Base-by-base conservation (phyloP, 2,113 vertebrate species). In the Notarius lentiginosus region DNA sequence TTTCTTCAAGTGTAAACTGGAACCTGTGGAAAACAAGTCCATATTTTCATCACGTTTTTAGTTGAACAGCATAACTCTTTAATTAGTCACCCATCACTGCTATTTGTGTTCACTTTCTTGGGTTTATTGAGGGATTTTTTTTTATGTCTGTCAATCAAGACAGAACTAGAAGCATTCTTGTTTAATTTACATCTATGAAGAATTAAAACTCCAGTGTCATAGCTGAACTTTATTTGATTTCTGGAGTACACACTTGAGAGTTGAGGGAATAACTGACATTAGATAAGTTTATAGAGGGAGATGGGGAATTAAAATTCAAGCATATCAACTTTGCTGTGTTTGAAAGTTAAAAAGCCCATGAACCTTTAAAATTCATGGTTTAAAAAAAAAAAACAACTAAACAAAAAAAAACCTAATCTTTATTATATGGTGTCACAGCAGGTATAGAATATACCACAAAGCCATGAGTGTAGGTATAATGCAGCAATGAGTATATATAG, bases 91-190 rank as follows among this genome's bases (percentile, higher is more conserved):
- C 8, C 22, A n/a, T 49, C 22, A n/a, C 30, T 5, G 24, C 11
- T 60, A 55, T 15, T 53, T 27, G 27, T 68, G 27, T 84, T 53
- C 47, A 72, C 66, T 41, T 66, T 58, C 30, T 79, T 17, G 17
- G 34, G 60, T 79, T 79, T 66, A 24, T 85, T 55, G n/a, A 41
- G 9, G 63, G 61, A 55, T 68, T 68, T 56, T 80, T 68, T 56
- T 80, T 55, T 11, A 22, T 27, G 14, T 11, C 22, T 51, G 41
- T 22, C 27, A 30, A 27, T 47, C 9, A 24, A 70, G 77, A 34
- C 22, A 18, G 70, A 27, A 18, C 6, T 68, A n/a, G 18, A 55
- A 79, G 61, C 63, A 22, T 5, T 12, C 56, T 34, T 75, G 73
- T 65, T 75, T 76, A 12, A 75, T 75, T 60, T 63, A 47, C 68